Evolutionary conservation across 2,888 invertebrate species (phyloP).

Genomic region (Mythimna lalbum): DNA sequence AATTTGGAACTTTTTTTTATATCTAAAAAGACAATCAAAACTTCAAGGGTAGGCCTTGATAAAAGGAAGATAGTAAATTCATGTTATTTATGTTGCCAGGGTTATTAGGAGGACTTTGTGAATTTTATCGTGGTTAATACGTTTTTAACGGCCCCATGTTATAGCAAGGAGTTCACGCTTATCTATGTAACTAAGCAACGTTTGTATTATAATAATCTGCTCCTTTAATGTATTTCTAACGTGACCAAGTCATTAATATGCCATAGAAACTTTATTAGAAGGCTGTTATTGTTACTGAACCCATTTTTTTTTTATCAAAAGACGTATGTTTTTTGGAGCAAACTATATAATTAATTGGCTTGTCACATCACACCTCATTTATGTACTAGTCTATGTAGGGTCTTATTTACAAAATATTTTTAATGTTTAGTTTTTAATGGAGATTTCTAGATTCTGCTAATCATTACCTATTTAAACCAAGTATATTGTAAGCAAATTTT

Average conservation of each 20-base stretch:
- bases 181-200: not conserved
- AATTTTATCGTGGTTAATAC: slow-evolving; percentile 16
- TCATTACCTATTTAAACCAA: no score
- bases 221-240: slow-evolving; percentile 1
- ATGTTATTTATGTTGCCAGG: not conserved
- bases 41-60: no score
- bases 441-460: no score
- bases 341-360: not conserved
- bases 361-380: not conserved
- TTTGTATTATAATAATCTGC: slow-evolving; percentile 4
- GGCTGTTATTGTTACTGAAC: slow-evolving; percentile 2
- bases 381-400: not conserved
- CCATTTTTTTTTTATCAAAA: slow-evolving; percentile 15
- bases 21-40: no score
- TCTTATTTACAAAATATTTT: no score
- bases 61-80: not conserved
- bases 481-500: no score
- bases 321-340: slow-evolving; percentile 1
- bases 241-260: slow-evolving; percentile 24
- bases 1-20: no score
- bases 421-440: no score
- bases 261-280: not conserved
- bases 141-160: slow-evolving; percentile 8
- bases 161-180: slow-evolving; percentile 12
- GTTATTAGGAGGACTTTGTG: not conserved